These are phyloP conservation scores for Vombatus ursinus DNA, from an alignment of 2,113 vertebrate species.

Conservation along the genomic window DNA sequence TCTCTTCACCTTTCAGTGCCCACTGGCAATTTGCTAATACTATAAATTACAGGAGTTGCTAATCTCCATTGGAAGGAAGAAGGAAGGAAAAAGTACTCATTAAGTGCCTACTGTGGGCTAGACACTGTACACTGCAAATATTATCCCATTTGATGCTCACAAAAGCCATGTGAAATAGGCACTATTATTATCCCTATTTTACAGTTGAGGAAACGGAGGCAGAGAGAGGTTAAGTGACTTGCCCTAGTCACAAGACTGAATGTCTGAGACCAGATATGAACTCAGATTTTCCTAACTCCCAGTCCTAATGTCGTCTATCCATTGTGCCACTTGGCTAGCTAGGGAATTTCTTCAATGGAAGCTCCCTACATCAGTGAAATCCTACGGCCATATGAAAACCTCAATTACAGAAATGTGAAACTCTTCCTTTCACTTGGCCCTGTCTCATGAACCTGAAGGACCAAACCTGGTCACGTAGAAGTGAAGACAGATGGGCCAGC, in stretches of 20 bases:
- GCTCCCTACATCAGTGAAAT: neutral
- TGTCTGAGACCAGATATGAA: neutral
- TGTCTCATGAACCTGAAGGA: neutral
- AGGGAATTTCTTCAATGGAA: neutral
- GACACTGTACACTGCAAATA: neutral
- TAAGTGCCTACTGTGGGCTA: neutral
- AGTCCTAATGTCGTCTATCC: neutral
- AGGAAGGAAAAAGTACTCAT: neutral
- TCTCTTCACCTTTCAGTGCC: neutral
- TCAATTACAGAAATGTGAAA: neutral
- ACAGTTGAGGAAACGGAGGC: neutral
- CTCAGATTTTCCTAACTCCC: neutral
- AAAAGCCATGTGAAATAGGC: neutral
- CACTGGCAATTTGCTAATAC: neutral
- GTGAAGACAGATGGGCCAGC: neutral
- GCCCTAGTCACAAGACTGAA: neutral
- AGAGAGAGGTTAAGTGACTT: neutral
- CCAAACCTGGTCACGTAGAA: neutral
- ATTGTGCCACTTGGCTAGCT: neutral
- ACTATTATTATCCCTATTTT: neutral
- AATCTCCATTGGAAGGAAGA: neutral
- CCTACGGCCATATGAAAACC: neutral
- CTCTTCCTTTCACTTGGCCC: neutral
- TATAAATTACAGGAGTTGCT: neutral
- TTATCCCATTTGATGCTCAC: neutral